Base-by-base conservation (phyloP, 1,140 invertebrate genomes). In the Eriosoma lanigerum region DNA sequence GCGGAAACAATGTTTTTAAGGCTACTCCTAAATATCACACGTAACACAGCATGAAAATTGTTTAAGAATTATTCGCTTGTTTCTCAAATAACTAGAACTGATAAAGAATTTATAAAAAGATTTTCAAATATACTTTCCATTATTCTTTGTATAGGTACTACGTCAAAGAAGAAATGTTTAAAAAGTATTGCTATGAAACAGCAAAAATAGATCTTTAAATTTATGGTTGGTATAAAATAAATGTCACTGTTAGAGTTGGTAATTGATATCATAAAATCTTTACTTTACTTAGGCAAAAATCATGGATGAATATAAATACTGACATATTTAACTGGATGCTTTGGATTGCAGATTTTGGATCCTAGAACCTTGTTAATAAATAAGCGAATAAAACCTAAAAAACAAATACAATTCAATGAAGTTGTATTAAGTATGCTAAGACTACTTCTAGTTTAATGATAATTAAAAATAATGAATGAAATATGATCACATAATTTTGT, bases 21-120 rank as follows among this genome's bases (percentile, higher is more conserved):
- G n/a, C n/a, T n/a, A n/a, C n/a, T n/a, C n/a, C n/a, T n/a, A n/a
- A n/a, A n/a, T n/a, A n/a, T n/a, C n/a, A n/a, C n/a, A n/a, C n/a
- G 85, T 15, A 87, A 86, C 82, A 86, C 85, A 17, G 84, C 84
- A 66, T 81, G 85, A 46, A 82, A 85, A 26, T 86, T 86, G 84
- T 85, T 86, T 83, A 72, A 83, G 48, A 82, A 85, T 73, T 78
- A 84, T 26, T 52, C 82, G 82, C 56, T 84, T 26, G 82, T 84
- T 85, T 82, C 84, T 80, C 62, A 82, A 81, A 86, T 86, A 70
- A 86, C 82, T 38, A 84, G 84, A 19, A 81, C 85, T 73, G 84
- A 87, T 84, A 82, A 83, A 84, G 83, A 81, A 70, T 54, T 85
- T 70, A 84, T 86, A 44, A 82, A 81, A 80, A 82, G 83, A 82